Conservation (phyloP, 2,888 invertebrate genomes). For the Scotopteryx bipunctaria region DNA sequence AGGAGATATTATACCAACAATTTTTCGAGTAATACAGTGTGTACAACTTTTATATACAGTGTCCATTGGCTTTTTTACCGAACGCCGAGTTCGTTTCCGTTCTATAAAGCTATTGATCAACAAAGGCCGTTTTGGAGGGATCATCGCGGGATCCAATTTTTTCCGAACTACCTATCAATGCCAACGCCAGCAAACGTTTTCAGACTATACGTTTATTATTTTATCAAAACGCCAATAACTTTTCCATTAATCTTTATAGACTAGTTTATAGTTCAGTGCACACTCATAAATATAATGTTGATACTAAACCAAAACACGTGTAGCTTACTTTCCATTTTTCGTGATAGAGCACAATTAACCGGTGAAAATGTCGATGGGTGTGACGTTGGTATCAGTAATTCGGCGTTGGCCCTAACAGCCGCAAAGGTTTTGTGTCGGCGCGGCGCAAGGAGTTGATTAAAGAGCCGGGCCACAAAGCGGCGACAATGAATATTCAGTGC, state of each 20-base stretch:
- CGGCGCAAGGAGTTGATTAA: conserved; percentile 68
- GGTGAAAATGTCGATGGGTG: conserved; percentile 10
- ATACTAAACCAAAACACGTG: not conserved
- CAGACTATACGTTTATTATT: conserved; percentile 16
- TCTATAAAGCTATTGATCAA: conserved; percentile 53
- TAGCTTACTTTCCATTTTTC: not conserved
- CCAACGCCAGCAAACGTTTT: conserved; percentile 18
- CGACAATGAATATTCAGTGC: conserved; percentile 75
- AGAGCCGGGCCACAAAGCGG: conserved; percentile 59
- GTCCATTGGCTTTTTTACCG: conserved; percentile 49
- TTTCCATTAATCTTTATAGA: conserved; percentile 16
- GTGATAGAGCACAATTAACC: not conserved
- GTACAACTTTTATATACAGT: conserved; percentile 47
- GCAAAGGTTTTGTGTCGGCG: conserved; percentile 45
- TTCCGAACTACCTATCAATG: conserved; percentile 27
- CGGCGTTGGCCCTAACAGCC: conserved; percentile 33
- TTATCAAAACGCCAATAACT: conserved; percentile 10
- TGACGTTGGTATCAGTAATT: conserved; percentile 22
- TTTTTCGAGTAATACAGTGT: conserved; percentile 75
- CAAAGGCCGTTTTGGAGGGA: conserved; percentile 37
- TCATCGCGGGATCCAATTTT: conserved; percentile 23
- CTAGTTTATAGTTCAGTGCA: conserved; percentile 3
- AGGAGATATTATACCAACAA: conserved; percentile 64
- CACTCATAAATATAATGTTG: not conserved
- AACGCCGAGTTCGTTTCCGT: conserved; percentile 34